A percentile compares a stretch with the other conserved stretches of the same genome.
phyloP scores from a whole-genome alignment of 2,113 vertebrate species.

The Polypterus senegalus region DNA sequence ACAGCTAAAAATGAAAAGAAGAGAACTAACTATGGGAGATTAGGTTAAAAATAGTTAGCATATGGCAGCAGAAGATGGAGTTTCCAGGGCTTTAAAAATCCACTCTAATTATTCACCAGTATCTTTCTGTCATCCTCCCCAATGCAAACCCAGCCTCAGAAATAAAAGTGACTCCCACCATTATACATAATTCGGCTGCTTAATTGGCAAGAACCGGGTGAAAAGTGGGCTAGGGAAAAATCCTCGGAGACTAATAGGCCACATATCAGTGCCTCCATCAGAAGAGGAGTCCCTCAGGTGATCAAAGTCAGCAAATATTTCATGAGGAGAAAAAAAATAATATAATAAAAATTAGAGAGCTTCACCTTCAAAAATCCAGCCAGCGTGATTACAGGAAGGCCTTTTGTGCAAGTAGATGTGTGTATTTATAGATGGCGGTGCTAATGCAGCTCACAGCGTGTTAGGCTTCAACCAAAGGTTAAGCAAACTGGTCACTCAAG shows the following conservation, averaged over 20 bases:
- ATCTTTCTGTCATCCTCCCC: slow-evolving; percentile 73
- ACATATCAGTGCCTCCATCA: slow-evolving; percentile 85
- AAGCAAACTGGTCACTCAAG: slow-evolving; percentile 65
- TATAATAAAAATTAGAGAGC: slow-evolving; percentile 33
- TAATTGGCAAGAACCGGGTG: slow-evolving; percentile 79
- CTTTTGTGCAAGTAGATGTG: slow-evolving; percentile 18
- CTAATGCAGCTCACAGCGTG: slow-evolving; percentile 57
- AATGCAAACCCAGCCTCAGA: slow-evolving; percentile 55
- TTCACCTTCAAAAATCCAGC: slow-evolving; percentile 55
- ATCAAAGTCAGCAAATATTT: slow-evolving; percentile 80
- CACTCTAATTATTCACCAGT: slow-evolving; percentile 85
- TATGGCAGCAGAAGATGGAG: slow-evolving; percentile 60
- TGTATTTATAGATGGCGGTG: slow-evolving; percentile 64
- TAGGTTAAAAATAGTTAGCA: slow-evolving; percentile 72
- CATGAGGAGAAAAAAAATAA: slow-evolving; percentile 44
- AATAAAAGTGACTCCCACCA: slow-evolving; percentile 74
- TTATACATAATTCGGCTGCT: slow-evolving; percentile 94
- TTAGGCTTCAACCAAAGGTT: slow-evolving; percentile 55
- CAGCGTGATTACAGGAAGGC: slow-evolving; percentile 44
- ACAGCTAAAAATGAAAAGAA: slow-evolving; percentile 10
- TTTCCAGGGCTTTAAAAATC: slow-evolving; percentile 71
- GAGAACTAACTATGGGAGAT: slow-evolving; percentile 28
- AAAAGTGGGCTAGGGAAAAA: slow-evolving; percentile 66
- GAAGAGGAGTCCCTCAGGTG: slow-evolving; percentile 76
- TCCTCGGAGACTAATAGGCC: slow-evolving; percentile 77